Evolutionary conservation across 2,888 invertebrate species (phyloP), one percentile per base, ranked within the genome.

Genomic region (Eilema depressum): DNA sequence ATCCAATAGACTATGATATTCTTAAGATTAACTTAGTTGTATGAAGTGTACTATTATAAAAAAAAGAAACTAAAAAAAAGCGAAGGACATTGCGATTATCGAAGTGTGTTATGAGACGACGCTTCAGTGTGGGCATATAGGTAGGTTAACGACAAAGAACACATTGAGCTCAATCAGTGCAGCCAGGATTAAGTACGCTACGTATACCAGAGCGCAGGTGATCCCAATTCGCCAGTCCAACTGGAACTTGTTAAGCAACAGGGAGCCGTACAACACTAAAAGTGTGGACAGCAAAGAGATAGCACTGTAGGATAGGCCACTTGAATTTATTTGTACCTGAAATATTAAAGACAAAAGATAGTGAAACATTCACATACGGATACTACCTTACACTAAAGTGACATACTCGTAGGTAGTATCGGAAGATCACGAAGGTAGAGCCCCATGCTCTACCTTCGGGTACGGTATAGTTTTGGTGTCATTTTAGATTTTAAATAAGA

Each of bases 91-190:
- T 56, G 11, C 25, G 57, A 25, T 25, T 4, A 25, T 37, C 4
- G 33, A 10, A 23, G 14, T 23, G 11, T 14, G 20, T 17, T 26
- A 8, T 12, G 20, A 17, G n/a, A 1, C 23, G 14, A 33, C 11
- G 17, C 10, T 26, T 76, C 77, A 91, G 85, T 96, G 96, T 68
- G 94, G 94, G 86, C 98, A 98, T 14, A 96, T 96, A 0, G 98
- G 97, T 66, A 96, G 89, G 91, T 98, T 98, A 11, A 98, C 97
- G 3, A 94, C 90, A 83, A 97, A 97, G 88, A 98, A 97, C 11
- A 97, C 95, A 86, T 98, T 98, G 67, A 98, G 94, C 89, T 98
- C 98, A 66, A 97, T 96, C 28, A 98, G 91, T 17, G 97, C 96
- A 0, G 98, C 97, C 75, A 98, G 89, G 0, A 96, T 85, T 7